A percentile compares a stretch with the other conserved stretches of the same genome.
These are phyloP conservation scores for Toxotes chatareus DNA, from an alignment of 2,113 vertebrate species.

Conservation along the genomic window DNA sequence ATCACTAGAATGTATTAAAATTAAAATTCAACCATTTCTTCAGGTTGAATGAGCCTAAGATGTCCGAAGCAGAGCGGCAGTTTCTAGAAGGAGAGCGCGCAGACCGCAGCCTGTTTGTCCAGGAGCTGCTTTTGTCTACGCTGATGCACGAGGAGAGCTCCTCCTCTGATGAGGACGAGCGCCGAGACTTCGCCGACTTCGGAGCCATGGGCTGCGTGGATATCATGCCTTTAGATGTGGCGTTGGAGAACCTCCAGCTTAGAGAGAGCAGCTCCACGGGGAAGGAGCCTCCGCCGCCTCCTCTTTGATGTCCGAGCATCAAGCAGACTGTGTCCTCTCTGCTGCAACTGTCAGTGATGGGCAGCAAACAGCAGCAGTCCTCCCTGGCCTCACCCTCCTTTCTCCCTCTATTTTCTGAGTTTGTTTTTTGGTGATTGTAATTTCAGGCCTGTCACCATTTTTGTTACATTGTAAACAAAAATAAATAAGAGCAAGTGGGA, in stretches of 20 bases:
- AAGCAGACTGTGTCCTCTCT: slow-evolving; percentile 99
- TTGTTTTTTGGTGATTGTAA: slow-evolving; percentile 98
- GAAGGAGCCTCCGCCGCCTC: slow-evolving; percentile 98
- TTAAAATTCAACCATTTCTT: background rate
- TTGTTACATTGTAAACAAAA: slow-evolving; percentile 99
- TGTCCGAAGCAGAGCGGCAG: slow-evolving; percentile 96
- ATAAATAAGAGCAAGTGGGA: slow-evolving; percentile 87
- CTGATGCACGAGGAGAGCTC: slow-evolving; percentile 97
- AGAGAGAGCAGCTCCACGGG: slow-evolving; percentile 94
- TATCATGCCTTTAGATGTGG: slow-evolving; percentile 99
- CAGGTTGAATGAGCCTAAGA: slow-evolving; percentile 97
- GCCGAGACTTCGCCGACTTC: slow-evolving; percentile 96
- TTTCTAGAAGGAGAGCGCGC: slow-evolving; percentile 94
- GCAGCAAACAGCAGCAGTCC: slow-evolving; percentile 83
- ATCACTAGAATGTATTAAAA: background rate
- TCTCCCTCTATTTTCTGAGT: slow-evolving; percentile 67
- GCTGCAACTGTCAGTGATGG: slow-evolving; percentile 99
- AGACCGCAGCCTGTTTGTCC: slow-evolving; percentile 97
- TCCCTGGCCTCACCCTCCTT: slow-evolving; percentile 61
- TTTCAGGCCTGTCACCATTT: slow-evolving; percentile 99
- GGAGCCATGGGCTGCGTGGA: slow-evolving; percentile 99
- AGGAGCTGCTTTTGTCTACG: slow-evolving; percentile 97
- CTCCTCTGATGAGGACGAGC: slow-evolving; percentile 97
- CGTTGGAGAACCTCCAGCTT: slow-evolving; percentile 99
- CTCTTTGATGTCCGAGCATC: slow-evolving; percentile 98